Base-by-base conservation (phyloP, 2,888 invertebrate genomes). In the Drosophila stalkeri region DNA sequence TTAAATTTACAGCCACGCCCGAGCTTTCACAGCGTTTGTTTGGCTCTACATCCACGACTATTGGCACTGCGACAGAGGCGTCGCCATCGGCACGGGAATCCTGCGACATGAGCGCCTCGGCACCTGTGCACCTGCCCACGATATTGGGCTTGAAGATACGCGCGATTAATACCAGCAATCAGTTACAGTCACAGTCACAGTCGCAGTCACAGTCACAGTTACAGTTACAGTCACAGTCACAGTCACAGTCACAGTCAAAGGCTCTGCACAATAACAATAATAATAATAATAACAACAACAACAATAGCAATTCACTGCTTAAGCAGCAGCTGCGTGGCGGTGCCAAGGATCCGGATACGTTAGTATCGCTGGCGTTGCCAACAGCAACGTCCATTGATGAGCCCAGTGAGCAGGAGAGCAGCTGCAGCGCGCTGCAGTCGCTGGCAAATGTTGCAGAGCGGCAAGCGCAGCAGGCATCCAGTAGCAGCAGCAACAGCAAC, bases 21-120 rank as follows among this genome's bases (percentile, higher is more conserved):
- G 93, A 93, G 78, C 81, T 93, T 14, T 92, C 92, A 14, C 93
- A 93, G 77, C 84, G 93, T 41, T 89, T 93, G 1, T 92, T 93
- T 51, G 92, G 93, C 18, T 67, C 75, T 14, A 44, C 76, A 20
- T 12, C 51, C 2, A 72, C 79, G 16, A 27, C 55, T 0, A n/a
- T 65, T 33, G 39, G 44, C 11, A 23, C 44, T 9, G 18, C 44
- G 5, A 33, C 55, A 31, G 61, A 35, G 31, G 54, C 49, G 47
- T 27, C 57, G 11, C 27, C 54, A 8, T 2, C 37, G 31, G 12
- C 18, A 9, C 49, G 39, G 0, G 83, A 83, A 12, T 6, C 64
- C 14, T 41, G 65, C 56, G 86, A 86, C 4, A 71, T 46, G 47
- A 27, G 56, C 9, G 65, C 60, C 41, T 18, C 75, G 6, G 16